Evolutionary conservation across 2,888 invertebrate species (phyloP).

Genomic region (Galeopsomyia nigrocyanea): DNA sequence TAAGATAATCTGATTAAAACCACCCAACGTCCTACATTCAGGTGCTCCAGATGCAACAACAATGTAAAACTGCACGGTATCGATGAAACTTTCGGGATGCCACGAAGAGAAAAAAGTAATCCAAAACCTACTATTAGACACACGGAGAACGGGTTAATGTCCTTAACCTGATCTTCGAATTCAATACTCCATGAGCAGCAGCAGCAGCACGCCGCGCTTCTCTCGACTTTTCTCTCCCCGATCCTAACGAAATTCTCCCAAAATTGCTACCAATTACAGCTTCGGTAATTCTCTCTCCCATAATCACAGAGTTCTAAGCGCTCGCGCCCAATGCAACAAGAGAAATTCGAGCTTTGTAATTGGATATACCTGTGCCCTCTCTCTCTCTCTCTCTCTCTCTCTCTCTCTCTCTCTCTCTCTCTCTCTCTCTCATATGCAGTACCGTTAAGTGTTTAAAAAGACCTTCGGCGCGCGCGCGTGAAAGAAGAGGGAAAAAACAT

Average conservation of each 20-base stretch:
- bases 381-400: neutral
- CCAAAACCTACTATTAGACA: slow-evolving; percentile 10
- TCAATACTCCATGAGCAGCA: neutral
- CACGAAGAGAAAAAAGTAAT: neutral
- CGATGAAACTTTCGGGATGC: neutral
- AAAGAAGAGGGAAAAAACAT: slow-evolving; percentile 28
- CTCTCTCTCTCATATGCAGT: slow-evolving; percentile 1
- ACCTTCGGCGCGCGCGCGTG: neutral
- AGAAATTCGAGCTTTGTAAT: slow-evolving; percentile 34
- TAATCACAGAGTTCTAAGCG: slow-evolving; percentile 25
- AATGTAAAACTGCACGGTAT: neutral
- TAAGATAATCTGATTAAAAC: too few species aligned
- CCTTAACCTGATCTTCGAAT: slow-evolving; percentile 21
- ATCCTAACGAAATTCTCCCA: slow-evolving; percentile 8
- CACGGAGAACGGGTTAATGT: slow-evolving; percentile 19
- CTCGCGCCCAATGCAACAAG: slow-evolving; percentile 19
- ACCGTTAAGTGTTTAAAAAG: slow-evolving; percentile 32
- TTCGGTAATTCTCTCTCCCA: slow-evolving; percentile 15
- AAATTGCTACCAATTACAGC: slow-evolving; percentile 24
- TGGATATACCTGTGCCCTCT: slow-evolving; percentile 7
- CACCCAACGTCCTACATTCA: too few species aligned
- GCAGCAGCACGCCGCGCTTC: neutral
- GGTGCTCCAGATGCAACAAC: too few species aligned
- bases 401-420: too few species aligned
- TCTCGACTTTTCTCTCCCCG: slow-evolving; percentile 20